phyloP scores from a whole-genome alignment of 2,113 vertebrate genomes.

The Chaetodon trifascialis region DNA sequence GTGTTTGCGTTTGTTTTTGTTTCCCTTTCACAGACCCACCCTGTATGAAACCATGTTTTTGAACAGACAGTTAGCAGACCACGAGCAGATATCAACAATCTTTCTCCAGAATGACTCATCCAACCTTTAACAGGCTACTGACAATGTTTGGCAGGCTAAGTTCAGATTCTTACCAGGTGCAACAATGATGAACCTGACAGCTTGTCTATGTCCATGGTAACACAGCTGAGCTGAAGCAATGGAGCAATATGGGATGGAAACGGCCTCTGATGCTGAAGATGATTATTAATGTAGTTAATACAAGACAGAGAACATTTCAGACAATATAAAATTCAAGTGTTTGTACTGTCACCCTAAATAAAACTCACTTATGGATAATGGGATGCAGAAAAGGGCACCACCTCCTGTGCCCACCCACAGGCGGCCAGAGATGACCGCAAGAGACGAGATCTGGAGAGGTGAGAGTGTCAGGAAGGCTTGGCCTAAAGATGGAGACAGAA shows the following conservation, averaged over 20 bases:
- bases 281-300: background rate
- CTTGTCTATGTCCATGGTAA: slow-evolving; percentile 86
- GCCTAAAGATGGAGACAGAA: slow-evolving; percentile 65
- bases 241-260: slow-evolving; percentile 84
- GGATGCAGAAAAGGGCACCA: slow-evolving; percentile 84
- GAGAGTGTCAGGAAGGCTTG: slow-evolving; percentile 81
- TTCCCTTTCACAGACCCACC: too few relatives aligned
- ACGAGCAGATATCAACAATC: too few relatives aligned
- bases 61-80: too few relatives aligned
- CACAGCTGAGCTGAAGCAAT: slow-evolving; percentile 81
- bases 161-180: slow-evolving; percentile 75
- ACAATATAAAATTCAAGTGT: background rate
- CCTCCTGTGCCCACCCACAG: slow-evolving; percentile 86
- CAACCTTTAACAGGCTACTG: too few relatives aligned
- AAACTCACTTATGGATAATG: slow-evolving; percentile 82
- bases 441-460: slow-evolving; percentile 84
- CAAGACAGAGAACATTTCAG: background rate
- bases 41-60: too few relatives aligned
- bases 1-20: too few relatives aligned
- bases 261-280: slow-evolving; percentile 79
- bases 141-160: background rate
- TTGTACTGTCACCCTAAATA: background rate
- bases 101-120: too few relatives aligned
- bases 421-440: slow-evolving; percentile 80
- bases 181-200: slow-evolving; percentile 84